Base-by-base conservation (phyloP, 2,888 invertebrate species). In the Ichneumon xanthorius region DNA sequence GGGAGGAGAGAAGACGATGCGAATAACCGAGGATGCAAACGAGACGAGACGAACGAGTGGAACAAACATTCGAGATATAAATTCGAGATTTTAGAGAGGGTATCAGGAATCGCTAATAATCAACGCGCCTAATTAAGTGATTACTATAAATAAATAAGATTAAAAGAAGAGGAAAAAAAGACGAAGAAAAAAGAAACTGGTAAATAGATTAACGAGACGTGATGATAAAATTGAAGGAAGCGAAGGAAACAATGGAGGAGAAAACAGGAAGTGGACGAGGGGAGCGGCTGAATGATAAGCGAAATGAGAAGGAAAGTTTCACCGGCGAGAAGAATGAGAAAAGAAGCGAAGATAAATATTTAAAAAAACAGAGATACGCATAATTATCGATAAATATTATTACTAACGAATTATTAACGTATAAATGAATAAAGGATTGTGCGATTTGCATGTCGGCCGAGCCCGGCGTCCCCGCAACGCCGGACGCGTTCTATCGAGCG, bases 81-180 rank as follows among this genome's bases (percentile, higher is more conserved):
- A 70, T 79, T 30, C 37, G 61, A 50, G 33, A 72, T 72, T 80
- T 81, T 80, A 61, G 75, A 19, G 9, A 67, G 33, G 45, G 61
- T 45, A 75, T 65, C 80, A 80, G 67, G 72, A 86, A 86, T 84
- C 83, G 87, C 88, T 87, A 89, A 87, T 89, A 87, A 90, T 90
- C 88, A 90, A 91, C 88, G 90, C 91, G 92, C 92, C 92, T 92
- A 91, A 91, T 73, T 91, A 90, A 90, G 87, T 90, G 87, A 90
- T 89, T 90, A 89, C 88, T 37, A 80, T 78, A 83, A 30, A 75
- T 84, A 76, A 79, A 73, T 58, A 68, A 58, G 22, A 50, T 53
- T 72, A 50, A 55, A 5, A 61, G 7, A 33, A 33, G 16, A 19
- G 9, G 19, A n/a, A 53, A n/a, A 53, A 19, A 50, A 4, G 4